Conservation (phyloP, 1,140 invertebrate genomes). For the Drosophila obscura region DNA sequence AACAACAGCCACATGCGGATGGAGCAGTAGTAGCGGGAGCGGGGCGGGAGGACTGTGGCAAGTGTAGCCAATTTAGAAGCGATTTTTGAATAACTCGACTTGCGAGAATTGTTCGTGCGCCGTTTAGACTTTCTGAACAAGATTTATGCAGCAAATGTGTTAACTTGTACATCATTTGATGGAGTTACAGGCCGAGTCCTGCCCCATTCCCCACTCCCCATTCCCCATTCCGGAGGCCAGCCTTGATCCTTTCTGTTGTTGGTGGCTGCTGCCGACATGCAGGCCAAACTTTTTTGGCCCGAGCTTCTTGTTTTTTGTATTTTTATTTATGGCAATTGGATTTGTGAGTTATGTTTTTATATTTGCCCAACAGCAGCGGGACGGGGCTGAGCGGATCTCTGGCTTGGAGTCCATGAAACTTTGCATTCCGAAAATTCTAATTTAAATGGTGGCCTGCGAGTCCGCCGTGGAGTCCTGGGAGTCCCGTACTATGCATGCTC, state of each 20-base stretch:
- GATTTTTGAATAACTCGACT: slow-evolving; percentile 83
- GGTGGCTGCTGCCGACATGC: slow-evolving; percentile 1
- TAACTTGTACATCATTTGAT: slow-evolving; percentile 83
- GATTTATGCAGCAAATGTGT: slow-evolving; percentile 82
- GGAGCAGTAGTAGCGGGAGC: slow-evolving; percentile 27
- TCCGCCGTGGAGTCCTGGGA: slow-evolving; percentile 13
- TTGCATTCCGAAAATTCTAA: slow-evolving; percentile 48
- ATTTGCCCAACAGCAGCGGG: slow-evolving; percentile 4
- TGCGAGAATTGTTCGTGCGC: slow-evolving; percentile 65
- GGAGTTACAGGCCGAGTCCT: slow-evolving; percentile 66
- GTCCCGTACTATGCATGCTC: slow-evolving; percentile 35
- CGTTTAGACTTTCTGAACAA: slow-evolving; percentile 71
- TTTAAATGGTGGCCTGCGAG: slow-evolving; percentile 45
- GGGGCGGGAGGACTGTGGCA: slow-evolving; percentile 8
- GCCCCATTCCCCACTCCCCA: neutral
- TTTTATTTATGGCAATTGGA: slow-evolving; percentile 80
- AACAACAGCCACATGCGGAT: slow-evolving; percentile 29
- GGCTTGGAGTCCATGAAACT: slow-evolving; percentile 30
- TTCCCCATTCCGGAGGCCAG: neutral
- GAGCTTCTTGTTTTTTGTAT: slow-evolving; percentile 6
- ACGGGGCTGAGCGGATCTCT: neutral
- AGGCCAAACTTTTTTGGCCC: slow-evolving; percentile 58
- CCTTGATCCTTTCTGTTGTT: slow-evolving; percentile 4
- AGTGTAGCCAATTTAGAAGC: slow-evolving; percentile 79
- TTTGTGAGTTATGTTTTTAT: slow-evolving; percentile 72